Conservation (phyloP, 1,140 invertebrate species). For the Drosophila parabipectinata region DNA sequence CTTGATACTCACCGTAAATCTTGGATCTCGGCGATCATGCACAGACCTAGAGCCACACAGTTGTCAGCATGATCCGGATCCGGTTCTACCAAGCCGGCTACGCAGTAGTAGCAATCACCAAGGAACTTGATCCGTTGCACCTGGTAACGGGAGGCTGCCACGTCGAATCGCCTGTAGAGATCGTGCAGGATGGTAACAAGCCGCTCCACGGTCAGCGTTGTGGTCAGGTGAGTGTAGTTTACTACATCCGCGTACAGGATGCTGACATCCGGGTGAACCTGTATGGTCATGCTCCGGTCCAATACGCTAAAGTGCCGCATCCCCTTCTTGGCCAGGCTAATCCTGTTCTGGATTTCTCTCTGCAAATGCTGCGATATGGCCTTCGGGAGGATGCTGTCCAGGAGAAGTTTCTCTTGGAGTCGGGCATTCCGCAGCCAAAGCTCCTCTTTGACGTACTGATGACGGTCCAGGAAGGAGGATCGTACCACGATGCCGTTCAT, state of each 20-base stretch:
- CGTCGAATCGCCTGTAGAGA: slow-evolving; percentile 96
- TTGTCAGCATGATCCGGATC: slow-evolving; percentile 91
- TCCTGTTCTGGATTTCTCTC: slow-evolving; percentile 89
- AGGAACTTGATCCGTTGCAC: slow-evolving; percentile 95
- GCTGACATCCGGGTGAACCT: slow-evolving; percentile 94
- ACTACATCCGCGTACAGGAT: slow-evolving; percentile 98
- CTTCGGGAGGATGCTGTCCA: slow-evolving; percentile 93
- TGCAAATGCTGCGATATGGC: slow-evolving; percentile 93
- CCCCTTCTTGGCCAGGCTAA: slow-evolving; percentile 81
- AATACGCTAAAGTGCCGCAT: neutral
- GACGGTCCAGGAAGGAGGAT: slow-evolving; percentile 93
- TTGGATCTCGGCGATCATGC: slow-evolving; percentile 95
- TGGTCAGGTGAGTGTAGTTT: slow-evolving; percentile 96
- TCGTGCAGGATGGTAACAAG: slow-evolving; percentile 96
- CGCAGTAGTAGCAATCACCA: slow-evolving; percentile 97
- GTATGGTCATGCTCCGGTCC: slow-evolving; percentile 91
- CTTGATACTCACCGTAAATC: slow-evolving; percentile 85
- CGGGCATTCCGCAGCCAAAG: slow-evolving; percentile 91
- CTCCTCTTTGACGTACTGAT: slow-evolving; percentile 94
- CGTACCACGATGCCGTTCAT: slow-evolving; percentile 94
- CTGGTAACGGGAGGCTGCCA: slow-evolving; percentile 89
- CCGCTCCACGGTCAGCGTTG: slow-evolving; percentile 90
- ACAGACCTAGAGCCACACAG: slow-evolving; percentile 93
- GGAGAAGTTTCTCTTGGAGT: slow-evolving; percentile 93
- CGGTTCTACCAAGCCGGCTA: slow-evolving; percentile 91